Percentiles rank a stretch among this genome's conserved stretches.
These are phyloP conservation scores for Drosophila teissieri DNA, from an alignment of 1,140 invertebrate species.

Conservation along the genomic window DNA sequence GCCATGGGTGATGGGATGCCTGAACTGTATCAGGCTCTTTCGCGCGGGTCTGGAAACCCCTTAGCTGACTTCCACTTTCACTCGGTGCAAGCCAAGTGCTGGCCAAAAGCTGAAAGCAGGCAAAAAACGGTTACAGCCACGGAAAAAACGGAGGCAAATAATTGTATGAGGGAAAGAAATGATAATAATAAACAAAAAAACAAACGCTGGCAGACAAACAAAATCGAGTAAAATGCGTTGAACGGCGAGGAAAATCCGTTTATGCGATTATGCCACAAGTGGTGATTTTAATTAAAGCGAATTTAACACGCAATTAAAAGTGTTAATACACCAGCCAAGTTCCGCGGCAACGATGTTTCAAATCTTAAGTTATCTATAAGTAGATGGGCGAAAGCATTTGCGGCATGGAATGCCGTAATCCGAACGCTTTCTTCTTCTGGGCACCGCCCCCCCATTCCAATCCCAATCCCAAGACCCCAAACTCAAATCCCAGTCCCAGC, in stretches of 20 bases:
- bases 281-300: constrained; percentile 75
- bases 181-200: constrained; percentile 47
- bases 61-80: constrained; percentile 75
- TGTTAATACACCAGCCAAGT: constrained; percentile 39
- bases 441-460: constrained; percentile 18
- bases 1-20: constrained; percentile 16
- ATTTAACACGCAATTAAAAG: constrained; percentile 80
- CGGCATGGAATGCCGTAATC: constrained; percentile 42
- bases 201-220: constrained; percentile 43
- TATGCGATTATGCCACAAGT: constrained; percentile 57
- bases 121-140: constrained; percentile 46
- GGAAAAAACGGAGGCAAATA: constrained; percentile 46
- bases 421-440: constrained; percentile 32
- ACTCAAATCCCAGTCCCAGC: constrained; percentile 22
- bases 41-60: constrained; percentile 52
- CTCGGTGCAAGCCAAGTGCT: constrained; percentile 51
- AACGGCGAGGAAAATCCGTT: constrained; percentile 41
- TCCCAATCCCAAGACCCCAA: constrained; percentile 1
- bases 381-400: constrained; percentile 36
- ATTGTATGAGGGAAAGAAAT: constrained; percentile 44
- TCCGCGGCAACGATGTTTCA: constrained; percentile 6
- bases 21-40: constrained; percentile 53
- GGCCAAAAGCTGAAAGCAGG: constrained; percentile 27
- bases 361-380: constrained; percentile 45
- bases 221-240: constrained; percentile 71